Evolutionary conservation across 2,113 vertebrate species (phyloP).

Genomic region (Anolis carolinensis): DNA sequence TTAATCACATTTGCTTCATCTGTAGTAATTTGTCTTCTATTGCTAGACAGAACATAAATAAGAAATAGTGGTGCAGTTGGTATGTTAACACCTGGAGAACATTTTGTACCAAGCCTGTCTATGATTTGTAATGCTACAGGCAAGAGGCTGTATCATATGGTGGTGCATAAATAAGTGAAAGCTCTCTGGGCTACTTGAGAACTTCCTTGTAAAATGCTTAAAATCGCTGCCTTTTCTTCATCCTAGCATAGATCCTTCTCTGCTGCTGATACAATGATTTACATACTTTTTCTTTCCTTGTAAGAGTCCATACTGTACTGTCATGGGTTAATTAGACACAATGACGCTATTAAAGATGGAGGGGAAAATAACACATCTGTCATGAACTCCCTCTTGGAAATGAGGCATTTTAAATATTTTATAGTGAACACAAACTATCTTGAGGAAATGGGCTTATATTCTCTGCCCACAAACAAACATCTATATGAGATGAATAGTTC

Average conservation of each 20-base stretch:
- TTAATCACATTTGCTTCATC: constrained; percentile 53
- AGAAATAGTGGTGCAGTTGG: constrained; percentile 47
- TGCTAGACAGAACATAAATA: constrained; percentile 40
- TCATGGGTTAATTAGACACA: constrained; percentile 75
- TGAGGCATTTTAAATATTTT: constrained; percentile 82
- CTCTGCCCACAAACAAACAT: constrained; percentile 74
- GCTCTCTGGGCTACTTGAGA: constrained; percentile 60
- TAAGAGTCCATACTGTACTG: constrained; percentile 71
- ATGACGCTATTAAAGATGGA: constrained; percentile 64
- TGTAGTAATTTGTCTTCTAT: constrained; percentile 48
- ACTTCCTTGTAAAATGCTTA: constrained; percentile 66
- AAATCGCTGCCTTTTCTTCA: constrained; percentile 31
- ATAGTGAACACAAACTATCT: constrained; percentile 78
- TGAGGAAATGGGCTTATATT: constrained; percentile 76
- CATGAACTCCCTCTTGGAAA: constrained; percentile 79
- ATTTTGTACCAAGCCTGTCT: constrained; percentile 35
- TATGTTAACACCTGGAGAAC: constrained; percentile 62
- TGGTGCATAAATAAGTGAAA: constrained; percentile 68
- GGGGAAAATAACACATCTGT: constrained; percentile 73
- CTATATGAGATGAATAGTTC: constrained; percentile 59
- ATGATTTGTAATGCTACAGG: constrained; percentile 67
- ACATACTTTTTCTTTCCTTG: constrained; percentile 67
- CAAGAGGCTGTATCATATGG: constrained; percentile 68
- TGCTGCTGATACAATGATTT: constrained; percentile 62
- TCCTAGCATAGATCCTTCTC: constrained; percentile 58